Percentiles rank a stretch among this genome's conserved stretches.
These are phyloP conservation scores for Onthophagus taurus DNA, from an alignment of 1,140 invertebrate species.

Conservation along the genomic window DNA sequence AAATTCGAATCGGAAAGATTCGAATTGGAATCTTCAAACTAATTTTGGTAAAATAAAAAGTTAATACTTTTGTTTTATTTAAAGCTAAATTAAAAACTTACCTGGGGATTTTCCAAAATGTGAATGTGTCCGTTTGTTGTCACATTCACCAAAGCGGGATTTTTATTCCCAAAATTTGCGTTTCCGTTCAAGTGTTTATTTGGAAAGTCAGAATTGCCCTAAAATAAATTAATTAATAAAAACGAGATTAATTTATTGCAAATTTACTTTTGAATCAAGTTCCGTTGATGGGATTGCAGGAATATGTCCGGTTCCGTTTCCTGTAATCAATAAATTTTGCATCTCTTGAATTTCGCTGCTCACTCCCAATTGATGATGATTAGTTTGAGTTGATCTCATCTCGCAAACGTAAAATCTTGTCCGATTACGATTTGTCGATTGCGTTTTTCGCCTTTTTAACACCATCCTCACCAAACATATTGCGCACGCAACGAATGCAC, in stretches of 20 bases:
- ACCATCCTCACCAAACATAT: slow-evolving; percentile 33
- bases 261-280: slow-evolving; percentile 40
- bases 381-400: slow-evolving; percentile 10
- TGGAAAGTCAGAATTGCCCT: slow-evolving; percentile 37
- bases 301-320: slow-evolving; percentile 26
- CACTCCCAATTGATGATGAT: slow-evolving; percentile 21
- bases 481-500: slow-evolving; percentile 34
- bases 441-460: slow-evolving; percentile 19
- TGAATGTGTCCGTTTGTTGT: slow-evolving; percentile 36
- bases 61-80: not conserved
- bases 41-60: not conserved
- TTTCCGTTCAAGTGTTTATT: slow-evolving; percentile 29
- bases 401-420: slow-evolving; percentile 12
- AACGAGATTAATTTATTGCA: no score
- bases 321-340: slow-evolving; percentile 32
- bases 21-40: slow-evolving; percentile 26
- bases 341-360: slow-evolving; percentile 33
- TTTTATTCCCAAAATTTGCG: slow-evolving; percentile 18
- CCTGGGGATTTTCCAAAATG: slow-evolving; percentile 48
- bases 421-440: not conserved
- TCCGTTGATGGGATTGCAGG: slow-evolving; percentile 28
- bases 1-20: slow-evolving; percentile 16
- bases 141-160: slow-evolving; percentile 37
- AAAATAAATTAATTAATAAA: slow-evolving; percentile 7
- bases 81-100: no score